Percentiles rank a stretch among this genome's conserved stretches.
Conservation (phyloP, 2,888 invertebrate species). For the Branchinecta sandiegonensis region DNA sequence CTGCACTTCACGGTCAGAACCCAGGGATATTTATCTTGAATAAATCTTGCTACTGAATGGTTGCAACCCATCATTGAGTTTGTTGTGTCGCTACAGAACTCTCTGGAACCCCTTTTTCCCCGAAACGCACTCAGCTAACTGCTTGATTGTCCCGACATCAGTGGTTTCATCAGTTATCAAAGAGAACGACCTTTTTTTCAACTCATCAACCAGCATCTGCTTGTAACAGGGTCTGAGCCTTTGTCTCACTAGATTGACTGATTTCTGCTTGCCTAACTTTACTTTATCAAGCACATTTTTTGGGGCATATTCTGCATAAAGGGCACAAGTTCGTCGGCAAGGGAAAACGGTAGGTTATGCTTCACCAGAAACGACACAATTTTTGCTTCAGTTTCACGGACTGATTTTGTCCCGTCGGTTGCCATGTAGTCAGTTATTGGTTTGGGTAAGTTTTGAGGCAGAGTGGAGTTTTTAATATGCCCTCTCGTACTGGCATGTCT, state of each 20-base stretch:
- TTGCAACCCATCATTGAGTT: conserved; percentile 1
- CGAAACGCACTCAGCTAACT: neutral
- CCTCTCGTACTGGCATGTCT: too few relatives aligned
- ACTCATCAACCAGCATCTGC: neutral
- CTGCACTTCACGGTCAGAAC: neutral
- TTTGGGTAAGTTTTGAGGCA: too few relatives aligned
- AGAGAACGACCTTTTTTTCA: neutral
- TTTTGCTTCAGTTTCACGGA: neutral
- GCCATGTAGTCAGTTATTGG: too few relatives aligned
- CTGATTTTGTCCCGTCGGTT: too few relatives aligned
- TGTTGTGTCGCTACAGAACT: neutral
- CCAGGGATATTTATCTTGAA: neutral
- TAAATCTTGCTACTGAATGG: neutral
- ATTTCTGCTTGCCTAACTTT: neutral
- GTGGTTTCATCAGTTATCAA: conserved; percentile 4
- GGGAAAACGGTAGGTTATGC: neutral
- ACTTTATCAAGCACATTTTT: neutral
- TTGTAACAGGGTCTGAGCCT: neutral
- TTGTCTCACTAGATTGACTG: neutral
- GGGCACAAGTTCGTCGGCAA: neutral
- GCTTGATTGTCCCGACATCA: neutral
- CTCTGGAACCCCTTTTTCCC: neutral
- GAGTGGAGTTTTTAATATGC: too few relatives aligned
- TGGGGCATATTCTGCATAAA: neutral
- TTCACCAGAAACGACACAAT: neutral